Base-by-base conservation (phyloP, 2,113 vertebrate species). In the Rhipidura dahli region DNA sequence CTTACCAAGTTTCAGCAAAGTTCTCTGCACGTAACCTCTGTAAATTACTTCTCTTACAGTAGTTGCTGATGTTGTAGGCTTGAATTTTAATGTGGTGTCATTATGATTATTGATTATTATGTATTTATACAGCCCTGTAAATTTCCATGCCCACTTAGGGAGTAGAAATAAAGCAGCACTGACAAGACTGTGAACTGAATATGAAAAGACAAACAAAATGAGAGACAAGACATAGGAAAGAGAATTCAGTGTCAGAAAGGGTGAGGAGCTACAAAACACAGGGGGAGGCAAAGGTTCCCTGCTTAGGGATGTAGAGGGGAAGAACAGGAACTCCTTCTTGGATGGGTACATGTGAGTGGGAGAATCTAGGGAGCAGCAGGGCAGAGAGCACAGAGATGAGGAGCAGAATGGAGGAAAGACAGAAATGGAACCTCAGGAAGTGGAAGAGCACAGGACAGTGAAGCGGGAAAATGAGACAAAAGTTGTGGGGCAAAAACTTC, bases 81-180 rank as follows among this genome's bases (percentile, higher is more conserved):
- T 93, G 91, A 94, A 88, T 96, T 90, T 86, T 88, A 90, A 83
- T 93, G 42, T 73, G 31, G 13, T 70, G 42, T 83, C 59, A 73
- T 93, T 90, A 72, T 88, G 87, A 77, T 97, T 95, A 95, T 96
- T 96, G 91, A 96, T 96, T 87, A 94, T 90, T 85, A 73, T 53
- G n/a, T 70, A 77, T 95, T 96, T 96, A 82, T 88, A 66, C 64
- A 85, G 82, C 66, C 17, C 84, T 71, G 53, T 88, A 95, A 70
- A 94, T 93, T 93, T 73, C 87, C 59, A n/a, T 83, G 39, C 13
- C 70, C 94, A 31, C 47, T 91, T 93, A 54, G 7, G 6, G 59
- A 47, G 47, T 47, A 65, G 50, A 73, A 91, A 76, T 79, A 90
- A 87, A 30, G 14, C 0, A 5, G 54, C 59, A 57, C 78, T 65